Base-by-base conservation (phyloP, 2,797 vertebrate genomes). In the Molossus alvarezi region DNA sequence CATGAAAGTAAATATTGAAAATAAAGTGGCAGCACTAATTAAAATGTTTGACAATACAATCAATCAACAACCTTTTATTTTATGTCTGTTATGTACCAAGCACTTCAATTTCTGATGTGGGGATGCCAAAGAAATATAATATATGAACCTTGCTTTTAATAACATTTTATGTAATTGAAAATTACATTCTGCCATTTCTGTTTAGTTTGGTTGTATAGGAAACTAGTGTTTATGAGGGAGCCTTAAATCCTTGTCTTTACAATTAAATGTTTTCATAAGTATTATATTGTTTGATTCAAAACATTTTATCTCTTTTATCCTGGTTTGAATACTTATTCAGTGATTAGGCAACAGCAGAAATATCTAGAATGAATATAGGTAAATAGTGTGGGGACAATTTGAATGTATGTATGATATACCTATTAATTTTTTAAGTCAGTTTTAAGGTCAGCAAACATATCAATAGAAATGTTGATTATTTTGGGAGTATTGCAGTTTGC, bases 1-100 rank as follows among this genome's bases (percentile, higher is more conserved):
- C 55, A 81, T 53, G 23, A 94, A 92, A 93, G 25, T 83, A 55
- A 95, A 82, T 76, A 64, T 27, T 95, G 14, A 95, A 95, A 96
- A 92, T 82, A 25, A 94, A 15, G 18, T 51, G 20, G 5, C 37
- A 95, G 45, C 48, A 60, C 21, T 90, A 90, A 85, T 87, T 25
- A 86, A 84, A 90, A 93, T 77, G 58, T 95, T 81, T 91, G 72
- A 72, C 18, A 58, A 65, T 91, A 58, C 41, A 86, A 23, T 67
- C 41, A 77, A 41, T 80, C 65, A 94, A 81, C 8, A 65, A 41
- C 14, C 25, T 96, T 88, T 75, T 65, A 88, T 75, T 58, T 77
- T 62, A 27, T 55, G 14, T 10, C 18, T 88, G 1, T 53, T 86
- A 65, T 51, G 4, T 92, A 55, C 33, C 25, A 91, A 86, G 15